Conservation (phyloP, 1,140 invertebrate genomes). For the Drosophila auraria region DNA sequence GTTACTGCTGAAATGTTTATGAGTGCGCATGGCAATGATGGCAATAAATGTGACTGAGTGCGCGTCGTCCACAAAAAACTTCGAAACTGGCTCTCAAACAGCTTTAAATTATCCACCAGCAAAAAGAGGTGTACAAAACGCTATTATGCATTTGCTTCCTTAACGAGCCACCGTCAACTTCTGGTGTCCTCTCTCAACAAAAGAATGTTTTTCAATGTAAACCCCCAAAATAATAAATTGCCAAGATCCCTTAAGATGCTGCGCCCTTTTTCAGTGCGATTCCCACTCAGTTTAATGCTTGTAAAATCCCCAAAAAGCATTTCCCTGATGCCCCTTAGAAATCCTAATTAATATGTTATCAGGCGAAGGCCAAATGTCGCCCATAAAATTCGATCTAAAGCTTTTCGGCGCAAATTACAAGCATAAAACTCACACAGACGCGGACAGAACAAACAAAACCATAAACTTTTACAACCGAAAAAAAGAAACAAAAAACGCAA, state of each 20-base stretch:
- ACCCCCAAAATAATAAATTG: conserved; percentile 10
- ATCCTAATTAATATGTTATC: conserved; percentile 64
- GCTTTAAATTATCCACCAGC: conserved; percentile 31
- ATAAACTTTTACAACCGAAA: conserved; percentile 57
- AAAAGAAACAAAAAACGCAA: conserved; percentile 17
- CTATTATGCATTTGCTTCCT: conserved; percentile 20
- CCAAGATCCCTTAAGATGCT: conserved; percentile 17
- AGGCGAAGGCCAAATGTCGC: conserved; percentile 48
- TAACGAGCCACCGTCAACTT: conserved; percentile 18
- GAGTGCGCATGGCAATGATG: conserved; percentile 24
- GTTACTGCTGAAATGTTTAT: conserved; percentile 57
- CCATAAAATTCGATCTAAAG: conserved; percentile 63
- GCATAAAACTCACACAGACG: conserved; percentile 55
- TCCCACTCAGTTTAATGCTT: conserved; percentile 27
- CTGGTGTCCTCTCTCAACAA: neutral
- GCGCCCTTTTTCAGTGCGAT: conserved; percentile 5
- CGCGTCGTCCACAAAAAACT: conserved; percentile 6
- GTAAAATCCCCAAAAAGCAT: conserved; percentile 26
- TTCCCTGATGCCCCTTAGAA: conserved; percentile 26
- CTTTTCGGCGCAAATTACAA: conserved; percentile 46
- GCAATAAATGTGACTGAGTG: conserved; percentile 49
- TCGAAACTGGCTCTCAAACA: neutral
- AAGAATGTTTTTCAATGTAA: conserved; percentile 19
- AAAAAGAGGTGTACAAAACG: conserved; percentile 17
- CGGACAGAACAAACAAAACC: conserved; percentile 55